Conservation (phyloP, 2,113 vertebrate genomes). For the Stigmatopora argus region DNA sequence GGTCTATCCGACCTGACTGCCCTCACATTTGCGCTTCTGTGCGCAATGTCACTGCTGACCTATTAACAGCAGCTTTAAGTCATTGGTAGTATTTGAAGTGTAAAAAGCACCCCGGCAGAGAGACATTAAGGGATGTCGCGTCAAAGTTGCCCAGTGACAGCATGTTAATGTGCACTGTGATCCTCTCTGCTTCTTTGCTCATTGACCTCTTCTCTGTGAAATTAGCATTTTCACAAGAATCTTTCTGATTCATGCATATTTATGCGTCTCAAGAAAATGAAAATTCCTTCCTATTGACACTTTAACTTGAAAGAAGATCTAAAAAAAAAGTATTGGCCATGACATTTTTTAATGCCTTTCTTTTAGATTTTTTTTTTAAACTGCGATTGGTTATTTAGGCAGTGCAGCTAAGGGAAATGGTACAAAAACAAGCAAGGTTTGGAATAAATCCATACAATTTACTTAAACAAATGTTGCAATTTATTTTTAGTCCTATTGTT, state of each 20-base stretch:
- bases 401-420: too few species aligned
- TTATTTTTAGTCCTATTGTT: too few species aligned
- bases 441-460: too few species aligned
- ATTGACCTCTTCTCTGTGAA: slow-evolving; percentile 24
- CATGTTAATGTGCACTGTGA: slow-evolving; percentile 31
- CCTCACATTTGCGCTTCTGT: neutral
- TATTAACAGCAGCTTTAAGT: slow-evolving; percentile 14
- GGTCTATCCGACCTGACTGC: slow-evolving; percentile 28
- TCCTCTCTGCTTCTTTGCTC: slow-evolving; percentile 10
- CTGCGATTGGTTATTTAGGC: too few species aligned
- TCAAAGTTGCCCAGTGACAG: slow-evolving; percentile 17
- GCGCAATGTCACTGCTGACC: neutral
- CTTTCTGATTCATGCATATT: slow-evolving; percentile 12
- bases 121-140: slow-evolving; percentile 23
- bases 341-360: neutral
- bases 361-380: neutral
- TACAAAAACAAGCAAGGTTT: too few species aligned
- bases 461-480: too few species aligned
- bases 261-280: neutral
- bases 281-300: neutral
- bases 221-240: neutral
- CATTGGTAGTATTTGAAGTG: slow-evolving; percentile 6
- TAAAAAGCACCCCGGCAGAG: slow-evolving; percentile 8
- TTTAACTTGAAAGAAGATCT: neutral
- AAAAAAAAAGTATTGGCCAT: neutral